Evolutionary conservation across 2,888 invertebrate genomes (phyloP).

Genomic region (Hermaeophaga mercurialis): DNA sequence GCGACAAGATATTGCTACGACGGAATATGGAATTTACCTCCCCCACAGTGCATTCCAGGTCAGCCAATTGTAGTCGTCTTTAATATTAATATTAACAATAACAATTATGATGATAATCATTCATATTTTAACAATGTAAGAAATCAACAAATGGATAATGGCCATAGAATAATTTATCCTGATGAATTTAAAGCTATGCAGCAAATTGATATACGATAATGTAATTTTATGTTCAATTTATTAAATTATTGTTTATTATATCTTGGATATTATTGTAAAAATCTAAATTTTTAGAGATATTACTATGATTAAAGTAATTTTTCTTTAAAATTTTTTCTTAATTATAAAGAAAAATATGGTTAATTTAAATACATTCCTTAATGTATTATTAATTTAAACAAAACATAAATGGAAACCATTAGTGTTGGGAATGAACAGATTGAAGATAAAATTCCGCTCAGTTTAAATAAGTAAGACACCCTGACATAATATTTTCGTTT

Average conservation of each 20-base stretch:
- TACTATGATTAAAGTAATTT: no score
- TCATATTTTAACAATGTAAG: neutral
- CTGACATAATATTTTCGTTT: neutral
- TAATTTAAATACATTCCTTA: no score
- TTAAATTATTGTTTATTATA: no score
- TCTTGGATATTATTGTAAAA: no score
- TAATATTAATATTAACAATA: conserved; percentile 25
- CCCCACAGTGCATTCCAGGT: conserved; percentile 48
- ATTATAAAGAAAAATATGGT: no score
- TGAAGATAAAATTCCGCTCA: neutral
- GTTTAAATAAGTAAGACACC: neutral
- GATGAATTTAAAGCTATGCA: neutral
- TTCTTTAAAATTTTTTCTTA: no score
- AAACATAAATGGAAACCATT: no score
- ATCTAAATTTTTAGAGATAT: no score
- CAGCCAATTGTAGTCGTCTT: conserved; percentile 38
- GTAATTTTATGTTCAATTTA: no score
- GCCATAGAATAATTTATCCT: conserved; percentile 1
- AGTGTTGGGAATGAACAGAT: no score
- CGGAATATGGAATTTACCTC: conserved; percentile 41
- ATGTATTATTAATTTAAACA: no score
- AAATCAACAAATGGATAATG: neutral
- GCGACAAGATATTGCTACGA: conserved; percentile 35
- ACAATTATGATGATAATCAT: conserved; percentile 16
- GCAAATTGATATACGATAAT: conserved; percentile 1